Conservation (phyloP, 2,888 invertebrate species). For the Rhamphomyia laevipes region DNA sequence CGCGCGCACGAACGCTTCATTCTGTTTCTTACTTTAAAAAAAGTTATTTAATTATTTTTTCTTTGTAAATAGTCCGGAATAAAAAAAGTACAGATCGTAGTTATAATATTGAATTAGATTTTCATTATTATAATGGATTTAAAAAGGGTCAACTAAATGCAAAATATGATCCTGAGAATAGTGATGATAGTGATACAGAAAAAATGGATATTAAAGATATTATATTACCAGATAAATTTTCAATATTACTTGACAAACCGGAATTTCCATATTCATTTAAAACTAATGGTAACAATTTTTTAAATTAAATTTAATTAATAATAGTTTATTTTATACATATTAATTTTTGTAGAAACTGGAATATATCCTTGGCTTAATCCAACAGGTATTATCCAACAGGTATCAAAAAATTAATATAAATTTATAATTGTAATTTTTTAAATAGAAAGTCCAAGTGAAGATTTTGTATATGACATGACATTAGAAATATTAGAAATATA, state of each 20-base stretch:
- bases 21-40: too few species aligned
- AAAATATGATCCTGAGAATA: constrained; percentile 8
- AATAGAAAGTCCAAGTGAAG: constrained; percentile 29
- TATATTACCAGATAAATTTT: constrained; percentile 28
- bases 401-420: constrained; percentile 12
- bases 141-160: constrained; percentile 2
- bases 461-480: constrained; percentile 28
- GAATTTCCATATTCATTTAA: constrained; percentile 27
- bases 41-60: neutral
- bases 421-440: neutral
- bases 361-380: constrained; percentile 20
- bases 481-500: constrained; percentile 28
- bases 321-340: constrained; percentile 6
- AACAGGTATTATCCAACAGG: constrained; percentile 14
- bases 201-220: constrained; percentile 23
- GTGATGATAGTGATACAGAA: constrained; percentile 20
- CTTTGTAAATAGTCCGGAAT: constrained; percentile 26
- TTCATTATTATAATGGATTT: constrained; percentile 22
- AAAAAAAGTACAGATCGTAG: constrained; percentile 28
- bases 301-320: neutral
- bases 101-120: constrained; percentile 30
- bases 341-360: constrained; percentile 12
- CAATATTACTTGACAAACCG: constrained; percentile 26
- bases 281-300: constrained; percentile 14
- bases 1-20: too few species aligned